Percentiles rank a stretch among this genome's conserved stretches.
These are phyloP conservation scores for Turdus rufiventris DNA, from an alignment of 2,113 vertebrate genomes.

Conservation along the genomic window DNA sequence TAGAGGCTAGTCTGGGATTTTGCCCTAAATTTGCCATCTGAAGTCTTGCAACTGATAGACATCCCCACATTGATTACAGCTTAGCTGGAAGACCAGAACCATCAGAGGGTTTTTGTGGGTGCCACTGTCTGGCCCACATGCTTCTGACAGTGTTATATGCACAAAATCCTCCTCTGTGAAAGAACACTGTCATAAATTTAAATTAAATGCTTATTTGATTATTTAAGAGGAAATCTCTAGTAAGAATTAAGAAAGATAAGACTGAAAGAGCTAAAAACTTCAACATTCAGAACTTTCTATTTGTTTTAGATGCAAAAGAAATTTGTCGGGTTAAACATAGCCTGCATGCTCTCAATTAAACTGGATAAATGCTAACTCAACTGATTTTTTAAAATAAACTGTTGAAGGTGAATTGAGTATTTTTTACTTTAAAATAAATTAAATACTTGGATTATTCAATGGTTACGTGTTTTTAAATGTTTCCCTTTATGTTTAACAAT, in stretches of 20 bases:
- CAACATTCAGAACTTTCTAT: neutral
- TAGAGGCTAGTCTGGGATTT: neutral
- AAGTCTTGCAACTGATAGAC: neutral
- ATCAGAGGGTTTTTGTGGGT: neutral
- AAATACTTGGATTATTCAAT: neutral
- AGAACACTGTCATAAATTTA: neutral
- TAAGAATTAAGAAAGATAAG: neutral
- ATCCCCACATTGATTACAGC: neutral
- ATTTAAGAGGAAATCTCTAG: neutral
- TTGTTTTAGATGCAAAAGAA: neutral
- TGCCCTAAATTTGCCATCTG: neutral
- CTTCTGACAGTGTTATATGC: neutral
- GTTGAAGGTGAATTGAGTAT: neutral
- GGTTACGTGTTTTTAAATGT: neutral
- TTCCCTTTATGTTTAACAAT: neutral
- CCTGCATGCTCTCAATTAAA: neutral
- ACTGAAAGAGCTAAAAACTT: neutral
- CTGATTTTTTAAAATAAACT: neutral
- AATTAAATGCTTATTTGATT: neutral
- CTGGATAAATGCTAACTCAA: neutral
- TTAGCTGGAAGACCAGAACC: neutral
- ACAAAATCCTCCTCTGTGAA: neutral
- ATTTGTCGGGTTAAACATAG: neutral
- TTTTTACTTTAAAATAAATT: neutral
- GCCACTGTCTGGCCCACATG: neutral